Conservation (phyloP, 2,113 vertebrate genomes). For the Brachyistius frenatus region DNA sequence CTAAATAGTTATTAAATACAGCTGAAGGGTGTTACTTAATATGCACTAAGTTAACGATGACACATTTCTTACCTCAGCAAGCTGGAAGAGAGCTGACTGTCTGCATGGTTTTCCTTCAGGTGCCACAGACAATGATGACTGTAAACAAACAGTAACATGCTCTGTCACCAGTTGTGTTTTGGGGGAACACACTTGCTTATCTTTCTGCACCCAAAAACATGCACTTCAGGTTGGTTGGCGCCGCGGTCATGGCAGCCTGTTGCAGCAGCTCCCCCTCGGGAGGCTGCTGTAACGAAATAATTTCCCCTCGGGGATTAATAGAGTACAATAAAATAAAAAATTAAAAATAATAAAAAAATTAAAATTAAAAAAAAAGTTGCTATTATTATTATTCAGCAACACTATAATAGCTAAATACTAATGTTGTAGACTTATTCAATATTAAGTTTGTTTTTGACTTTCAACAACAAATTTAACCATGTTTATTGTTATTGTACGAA, state of each 20-base stretch:
- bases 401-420: too few species aligned
- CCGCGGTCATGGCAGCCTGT: too few species aligned
- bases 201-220: not conserved
- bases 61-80: constrained; percentile 86
- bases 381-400: not conserved
- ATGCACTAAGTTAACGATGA: not conserved
- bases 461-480: not conserved
- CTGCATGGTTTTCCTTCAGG: constrained; percentile 88
- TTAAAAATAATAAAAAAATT: too few species aligned
- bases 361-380: not conserved
- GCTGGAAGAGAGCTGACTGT: constrained; percentile 90
- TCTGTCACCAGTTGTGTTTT: constrained; percentile 1
- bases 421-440: too few species aligned
- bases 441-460: not conserved
- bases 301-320: too few species aligned
- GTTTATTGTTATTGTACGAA: not conserved
- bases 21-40: too few species aligned
- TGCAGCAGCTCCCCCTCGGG: too few species aligned
- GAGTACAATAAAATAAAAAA: too few species aligned
- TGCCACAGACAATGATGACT: constrained; percentile 79
- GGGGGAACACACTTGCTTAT: not conserved
- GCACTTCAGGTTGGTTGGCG: too few species aligned
- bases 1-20: too few species aligned
- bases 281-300: too few species aligned
- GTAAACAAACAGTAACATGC: constrained; percentile 67